Conservation (phyloP, 2,888 invertebrate genomes). For the Petrolisthes manimaculis region DNA sequence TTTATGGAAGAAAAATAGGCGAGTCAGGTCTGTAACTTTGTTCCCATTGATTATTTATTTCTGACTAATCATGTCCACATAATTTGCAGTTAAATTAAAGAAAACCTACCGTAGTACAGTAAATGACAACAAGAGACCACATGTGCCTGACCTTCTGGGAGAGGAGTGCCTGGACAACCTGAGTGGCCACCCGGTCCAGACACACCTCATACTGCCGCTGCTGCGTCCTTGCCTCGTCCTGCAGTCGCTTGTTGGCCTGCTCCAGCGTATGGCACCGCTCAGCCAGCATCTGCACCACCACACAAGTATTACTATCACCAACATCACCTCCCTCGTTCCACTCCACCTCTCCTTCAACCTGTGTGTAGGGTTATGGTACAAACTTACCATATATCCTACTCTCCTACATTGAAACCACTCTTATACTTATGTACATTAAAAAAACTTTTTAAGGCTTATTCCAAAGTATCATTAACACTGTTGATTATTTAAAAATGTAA, state of each 20-base stretch:
- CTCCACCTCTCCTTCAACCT: neutral
- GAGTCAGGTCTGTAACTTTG: no score
- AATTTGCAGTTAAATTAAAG: no score
- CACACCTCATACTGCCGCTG: constrained; percentile 83
- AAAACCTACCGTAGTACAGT: no score
- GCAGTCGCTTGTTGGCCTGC: constrained; percentile 73
- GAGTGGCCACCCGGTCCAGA: constrained; percentile 86
- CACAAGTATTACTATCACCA: constrained; percentile 38
- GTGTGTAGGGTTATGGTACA: neutral
- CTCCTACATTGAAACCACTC: no score
- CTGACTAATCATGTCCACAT: no score
- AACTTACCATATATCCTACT: neutral
- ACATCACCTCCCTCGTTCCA: neutral
- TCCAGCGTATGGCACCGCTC: constrained; percentile 67
- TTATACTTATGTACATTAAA: no score
- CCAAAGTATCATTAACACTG: no score
- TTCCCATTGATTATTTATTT: no score
- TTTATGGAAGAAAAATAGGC: no score
- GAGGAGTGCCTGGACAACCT: constrained; percentile 84
- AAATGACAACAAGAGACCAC: neutral
- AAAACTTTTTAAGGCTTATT: no score
- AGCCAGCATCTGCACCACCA: constrained; percentile 54
- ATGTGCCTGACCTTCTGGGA: constrained; percentile 81
- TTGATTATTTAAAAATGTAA: no score
- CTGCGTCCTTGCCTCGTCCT: constrained; percentile 77